A percentile compares a stretch with the other conserved stretches of the same genome.
phyloP scores from a whole-genome alignment of 2,888 invertebrate genomes.

The Pilophorus perplexus region DNA sequence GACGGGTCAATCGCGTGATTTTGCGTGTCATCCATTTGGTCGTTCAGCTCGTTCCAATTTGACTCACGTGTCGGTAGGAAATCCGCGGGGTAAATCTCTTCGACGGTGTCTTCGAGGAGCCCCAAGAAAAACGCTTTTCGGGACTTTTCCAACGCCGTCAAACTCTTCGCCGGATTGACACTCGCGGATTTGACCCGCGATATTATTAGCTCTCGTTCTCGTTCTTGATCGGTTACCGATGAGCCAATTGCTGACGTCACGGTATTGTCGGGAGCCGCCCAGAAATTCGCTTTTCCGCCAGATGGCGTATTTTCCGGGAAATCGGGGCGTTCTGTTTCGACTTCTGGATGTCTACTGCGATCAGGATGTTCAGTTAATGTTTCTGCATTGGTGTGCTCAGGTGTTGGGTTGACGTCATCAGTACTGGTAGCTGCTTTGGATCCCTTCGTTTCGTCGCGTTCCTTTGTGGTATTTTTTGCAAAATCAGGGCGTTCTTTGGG shows the following conservation, averaged over 20 bases:
- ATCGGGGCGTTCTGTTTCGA: no score
- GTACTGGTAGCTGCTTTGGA: no score
- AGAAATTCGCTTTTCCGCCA: no score
- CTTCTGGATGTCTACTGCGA: no score
- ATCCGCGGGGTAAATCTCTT: constrained; percentile 22
- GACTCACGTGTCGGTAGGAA: not conserved
- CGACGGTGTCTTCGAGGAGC: constrained; percentile 9
- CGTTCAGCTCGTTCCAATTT: not conserved
- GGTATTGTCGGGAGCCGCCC: no score
- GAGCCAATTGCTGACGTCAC: constrained; percentile 2
- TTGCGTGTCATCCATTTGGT: no score
- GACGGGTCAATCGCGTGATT: no score
- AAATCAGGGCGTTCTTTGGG: not conserved
- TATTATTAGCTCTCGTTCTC: constrained; percentile 12
- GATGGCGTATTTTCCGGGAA: no score
- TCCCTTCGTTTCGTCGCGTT: no score
- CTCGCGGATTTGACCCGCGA: constrained; percentile 7
- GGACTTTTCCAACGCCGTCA: constrained; percentile 6
- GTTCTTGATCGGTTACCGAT: constrained; percentile 11
- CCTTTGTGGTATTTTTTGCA: not conserved
- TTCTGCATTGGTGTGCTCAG: not conserved
- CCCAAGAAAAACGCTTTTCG: constrained; percentile 17
- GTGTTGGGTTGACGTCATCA: no score
- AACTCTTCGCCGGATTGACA: not conserved
- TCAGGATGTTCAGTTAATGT: not conserved